Evolutionary conservation across 2,888 invertebrate species (phyloP).

Genomic region (Drosophila nr. perissopoda): DNA sequence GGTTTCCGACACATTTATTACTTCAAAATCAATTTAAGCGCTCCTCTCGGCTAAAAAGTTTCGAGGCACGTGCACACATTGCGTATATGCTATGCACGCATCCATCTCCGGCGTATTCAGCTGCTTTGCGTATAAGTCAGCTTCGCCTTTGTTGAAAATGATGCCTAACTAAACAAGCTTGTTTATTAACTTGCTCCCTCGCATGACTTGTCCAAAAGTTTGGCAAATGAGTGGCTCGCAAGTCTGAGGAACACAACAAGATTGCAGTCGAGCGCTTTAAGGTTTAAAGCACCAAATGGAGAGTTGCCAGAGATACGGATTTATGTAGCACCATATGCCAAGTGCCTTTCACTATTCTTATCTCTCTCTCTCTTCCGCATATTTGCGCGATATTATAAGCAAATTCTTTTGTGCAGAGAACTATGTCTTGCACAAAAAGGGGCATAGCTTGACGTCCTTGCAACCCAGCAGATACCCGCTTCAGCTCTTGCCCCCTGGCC

Average conservation of each 20-base stretch:
- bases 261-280: slow-evolving; percentile 16
- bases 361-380: slow-evolving; percentile 9
- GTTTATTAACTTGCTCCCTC: slow-evolving; percentile 1
- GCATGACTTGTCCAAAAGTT: slow-evolving; percentile 23
- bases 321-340: slow-evolving; percentile 12
- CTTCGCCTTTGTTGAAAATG: slow-evolving; percentile 11
- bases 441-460: slow-evolving; percentile 14
- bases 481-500: background rate
- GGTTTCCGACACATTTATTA: slow-evolving; percentile 63
- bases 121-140: slow-evolving; percentile 4
- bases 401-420: slow-evolving; percentile 58
- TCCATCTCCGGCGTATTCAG: slow-evolving; percentile 8
- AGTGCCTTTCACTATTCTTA: background rate
- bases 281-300: slow-evolving; percentile 12
- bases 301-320: slow-evolving; percentile 1
- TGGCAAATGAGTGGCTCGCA: slow-evolving; percentile 10
- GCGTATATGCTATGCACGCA: slow-evolving; percentile 36
- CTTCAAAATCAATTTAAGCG: slow-evolving; percentile 69
- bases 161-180: slow-evolving; percentile 3
- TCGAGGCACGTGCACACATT: slow-evolving; percentile 54
- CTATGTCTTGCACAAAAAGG: slow-evolving; percentile 35
- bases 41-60: slow-evolving; percentile 29
- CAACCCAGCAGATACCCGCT: background rate
- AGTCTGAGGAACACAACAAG: background rate
- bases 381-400: slow-evolving; percentile 42